Conservation (phyloP, 2,113 vertebrate genomes). For the Dendropsophus ebraccatus region DNA sequence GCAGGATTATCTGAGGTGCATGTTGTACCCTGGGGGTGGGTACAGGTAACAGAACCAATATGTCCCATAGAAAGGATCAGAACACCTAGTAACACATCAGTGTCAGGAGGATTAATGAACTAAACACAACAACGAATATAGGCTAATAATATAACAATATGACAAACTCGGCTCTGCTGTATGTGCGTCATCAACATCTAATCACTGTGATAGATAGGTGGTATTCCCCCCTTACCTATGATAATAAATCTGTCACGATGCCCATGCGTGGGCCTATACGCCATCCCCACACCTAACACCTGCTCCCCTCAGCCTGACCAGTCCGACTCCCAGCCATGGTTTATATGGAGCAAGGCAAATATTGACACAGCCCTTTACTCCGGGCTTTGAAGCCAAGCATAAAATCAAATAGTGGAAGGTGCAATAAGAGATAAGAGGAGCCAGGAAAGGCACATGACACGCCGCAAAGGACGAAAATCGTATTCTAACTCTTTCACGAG, state of each 20-base stretch:
- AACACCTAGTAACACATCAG: neutral
- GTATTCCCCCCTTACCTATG: neutral
- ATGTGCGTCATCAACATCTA: neutral
- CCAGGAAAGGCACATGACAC: neutral
- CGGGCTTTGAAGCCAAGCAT: constrained; percentile 18
- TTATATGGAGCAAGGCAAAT: constrained; percentile 36
- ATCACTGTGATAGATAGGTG: neutral
- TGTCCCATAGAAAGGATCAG: neutral
- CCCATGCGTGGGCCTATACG: neutral
- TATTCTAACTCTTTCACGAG: neutral
- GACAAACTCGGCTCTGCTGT: neutral
- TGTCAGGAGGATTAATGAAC: no score
- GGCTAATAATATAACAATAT: neutral
- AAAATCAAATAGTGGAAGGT: constrained; percentile 37
- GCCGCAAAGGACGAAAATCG: neutral
- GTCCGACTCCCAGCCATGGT: neutral
- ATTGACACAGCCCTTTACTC: constrained; percentile 35
- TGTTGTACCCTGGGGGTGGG: no score
- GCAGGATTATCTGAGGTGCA: neutral
- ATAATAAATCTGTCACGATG: neutral
- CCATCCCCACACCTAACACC: constrained; percentile 2
- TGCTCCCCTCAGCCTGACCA: neutral
- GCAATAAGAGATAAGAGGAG: constrained; percentile 15
- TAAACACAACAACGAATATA: neutral
- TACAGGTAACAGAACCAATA: neutral